A percentile compares a stretch with the other conserved stretches of the same genome.
phyloP scores from a whole-genome alignment of 2,797 vertebrate genomes.

The Lophura swinhoii region DNA sequence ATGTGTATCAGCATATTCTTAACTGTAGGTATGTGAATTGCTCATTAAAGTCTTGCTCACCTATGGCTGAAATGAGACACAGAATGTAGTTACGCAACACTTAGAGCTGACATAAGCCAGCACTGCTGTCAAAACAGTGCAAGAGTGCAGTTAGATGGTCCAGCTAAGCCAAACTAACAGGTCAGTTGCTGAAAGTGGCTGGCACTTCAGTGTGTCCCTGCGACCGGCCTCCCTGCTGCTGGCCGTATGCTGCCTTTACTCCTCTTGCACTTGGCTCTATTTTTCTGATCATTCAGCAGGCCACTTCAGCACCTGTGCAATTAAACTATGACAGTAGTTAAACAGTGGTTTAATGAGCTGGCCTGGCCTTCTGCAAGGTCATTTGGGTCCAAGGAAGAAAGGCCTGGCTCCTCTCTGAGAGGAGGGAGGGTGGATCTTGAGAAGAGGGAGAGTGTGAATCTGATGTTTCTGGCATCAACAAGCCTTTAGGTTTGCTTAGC shows the following conservation, averaged over 20 bases:
- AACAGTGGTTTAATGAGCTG: background rate
- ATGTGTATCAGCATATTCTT: conserved; percentile 39
- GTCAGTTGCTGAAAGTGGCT: background rate
- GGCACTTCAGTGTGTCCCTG: background rate
- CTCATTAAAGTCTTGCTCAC: conserved; percentile 43
- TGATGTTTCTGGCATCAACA: conserved; percentile 24
- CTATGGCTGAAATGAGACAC: conserved; percentile 24
- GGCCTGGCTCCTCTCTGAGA: background rate
- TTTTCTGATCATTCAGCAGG: background rate
- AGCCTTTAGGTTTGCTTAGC: background rate
- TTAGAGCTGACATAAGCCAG: conserved; percentile 43
- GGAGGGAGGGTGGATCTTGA: background rate
- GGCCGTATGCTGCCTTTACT: background rate
- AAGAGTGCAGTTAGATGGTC: conserved; percentile 35
- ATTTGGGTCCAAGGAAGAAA: background rate
- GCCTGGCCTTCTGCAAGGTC: background rate
- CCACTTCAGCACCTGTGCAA: rapidly evolving
- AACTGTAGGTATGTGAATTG: conserved; percentile 6
- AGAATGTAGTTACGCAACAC: conserved; percentile 34
- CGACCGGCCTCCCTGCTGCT: background rate
- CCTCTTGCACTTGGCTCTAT: background rate
- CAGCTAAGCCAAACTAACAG: conserved; percentile 43
- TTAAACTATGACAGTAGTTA: background rate
- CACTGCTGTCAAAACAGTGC: background rate
- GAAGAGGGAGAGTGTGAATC: background rate